Percentiles rank a stretch among this genome's conserved stretches.
Conservation (phyloP, 2,888 invertebrate genomes). For the Chouioia cunea region DNA sequence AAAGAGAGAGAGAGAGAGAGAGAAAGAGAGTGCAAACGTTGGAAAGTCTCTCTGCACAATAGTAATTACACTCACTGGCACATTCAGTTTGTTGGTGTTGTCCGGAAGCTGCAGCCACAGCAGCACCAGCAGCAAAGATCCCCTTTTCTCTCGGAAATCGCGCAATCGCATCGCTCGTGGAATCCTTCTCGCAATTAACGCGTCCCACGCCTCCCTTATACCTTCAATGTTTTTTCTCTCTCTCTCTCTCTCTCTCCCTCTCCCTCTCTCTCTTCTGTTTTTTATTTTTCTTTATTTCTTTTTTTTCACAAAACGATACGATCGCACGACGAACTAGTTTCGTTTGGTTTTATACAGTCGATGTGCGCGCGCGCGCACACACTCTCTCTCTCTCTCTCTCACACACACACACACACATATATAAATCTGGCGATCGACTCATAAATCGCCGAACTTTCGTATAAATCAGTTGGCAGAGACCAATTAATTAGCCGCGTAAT, state of each 20-base stretch:
- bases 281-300: constrained; percentile 5
- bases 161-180: constrained; percentile 44
- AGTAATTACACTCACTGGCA: too few relatives aligned
- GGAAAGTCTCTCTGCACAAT: not conserved
- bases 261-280: not conserved
- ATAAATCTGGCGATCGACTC: constrained; percentile 19
- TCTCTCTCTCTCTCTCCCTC: not conserved
- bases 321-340: constrained; percentile 43
- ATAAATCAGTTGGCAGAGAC: constrained; percentile 3
- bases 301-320: constrained; percentile 58
- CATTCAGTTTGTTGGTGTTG: too few relatives aligned
- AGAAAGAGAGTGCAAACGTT: not conserved
- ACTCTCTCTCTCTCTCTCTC: not conserved
- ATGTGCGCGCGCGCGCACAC: not conserved
- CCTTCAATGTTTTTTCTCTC: too few relatives aligned
- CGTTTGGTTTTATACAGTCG: not conserved
- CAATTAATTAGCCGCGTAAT: constrained; percentile 49
- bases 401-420: too few relatives aligned
- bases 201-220: constrained; percentile 61
- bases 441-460: constrained; percentile 16
- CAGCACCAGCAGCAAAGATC: not conserved
- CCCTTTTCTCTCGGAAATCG: constrained; percentile 12
- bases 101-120: too few relatives aligned
- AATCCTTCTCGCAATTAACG: constrained; percentile 61
- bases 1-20: not conserved